Percentiles rank a stretch among this genome's conserved stretches.
These are phyloP conservation scores for Zapornia atra DNA, from an alignment of 2,113 vertebrate genomes.

Conservation along the genomic window DNA sequence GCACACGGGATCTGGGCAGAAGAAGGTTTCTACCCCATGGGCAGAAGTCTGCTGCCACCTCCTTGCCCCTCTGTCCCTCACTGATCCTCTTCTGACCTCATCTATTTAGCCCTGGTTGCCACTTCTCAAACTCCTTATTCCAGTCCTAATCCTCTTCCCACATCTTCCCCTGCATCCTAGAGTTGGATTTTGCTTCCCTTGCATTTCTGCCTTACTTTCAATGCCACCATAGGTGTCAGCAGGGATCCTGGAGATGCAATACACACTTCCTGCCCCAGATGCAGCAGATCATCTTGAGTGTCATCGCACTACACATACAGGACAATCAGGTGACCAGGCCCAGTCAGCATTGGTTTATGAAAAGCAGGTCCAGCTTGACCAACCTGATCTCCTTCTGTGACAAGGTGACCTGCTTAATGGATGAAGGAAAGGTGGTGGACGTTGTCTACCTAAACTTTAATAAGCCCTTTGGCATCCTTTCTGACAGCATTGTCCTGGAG, in stretches of 20 bases:
- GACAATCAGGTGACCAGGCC: no score
- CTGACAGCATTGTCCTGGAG: no score
- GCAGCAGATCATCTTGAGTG: no score
- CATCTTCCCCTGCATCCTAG: not conserved
- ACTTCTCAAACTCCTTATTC: not conserved
- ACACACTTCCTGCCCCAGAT: not conserved
- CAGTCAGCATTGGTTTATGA: no score
- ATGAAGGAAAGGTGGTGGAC: no score
- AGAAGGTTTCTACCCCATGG: not conserved
- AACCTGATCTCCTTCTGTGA: no score
- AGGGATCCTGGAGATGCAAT: not conserved
- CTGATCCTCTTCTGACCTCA: not conserved
- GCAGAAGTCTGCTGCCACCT: not conserved
- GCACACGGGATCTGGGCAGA: not conserved
- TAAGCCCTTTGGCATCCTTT: no score
- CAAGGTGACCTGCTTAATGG: no score
- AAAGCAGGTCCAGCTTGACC: no score
- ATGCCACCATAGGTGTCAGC: fast-evolving
- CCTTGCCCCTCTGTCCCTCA: not conserved
- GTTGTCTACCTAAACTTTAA: no score
- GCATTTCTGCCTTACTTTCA: not conserved
- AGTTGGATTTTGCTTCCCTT: not conserved
- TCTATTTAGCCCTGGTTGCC: not conserved
- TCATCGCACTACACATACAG: no score
- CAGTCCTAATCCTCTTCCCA: not conserved